These are phyloP conservation scores for Cynodonichthys magdalenae DNA, from an alignment of 2,797 vertebrate species.

Conservation along the genomic window DNA sequence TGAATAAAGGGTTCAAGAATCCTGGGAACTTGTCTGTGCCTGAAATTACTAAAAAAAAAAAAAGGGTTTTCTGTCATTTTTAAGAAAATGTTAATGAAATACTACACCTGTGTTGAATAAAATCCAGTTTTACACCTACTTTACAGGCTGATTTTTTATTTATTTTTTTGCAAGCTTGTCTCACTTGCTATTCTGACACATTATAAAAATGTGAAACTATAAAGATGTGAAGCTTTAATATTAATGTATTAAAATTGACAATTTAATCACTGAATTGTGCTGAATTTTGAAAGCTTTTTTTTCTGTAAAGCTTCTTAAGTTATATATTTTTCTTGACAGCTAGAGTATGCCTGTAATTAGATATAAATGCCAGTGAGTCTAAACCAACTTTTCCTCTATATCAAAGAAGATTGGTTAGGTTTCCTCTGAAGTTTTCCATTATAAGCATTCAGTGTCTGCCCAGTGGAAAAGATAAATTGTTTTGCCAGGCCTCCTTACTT, in stretches of 20 bases:
- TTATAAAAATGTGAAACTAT: too few species aligned
- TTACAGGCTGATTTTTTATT: too few species aligned
- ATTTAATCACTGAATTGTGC: not conserved
- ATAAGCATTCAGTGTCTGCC: constrained; percentile 27
- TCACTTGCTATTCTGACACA: too few species aligned
- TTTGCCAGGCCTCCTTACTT: not conserved
- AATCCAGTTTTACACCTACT: too few species aligned
- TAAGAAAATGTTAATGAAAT: too few species aligned
- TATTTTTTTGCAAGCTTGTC: too few species aligned
- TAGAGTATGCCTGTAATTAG: not conserved
- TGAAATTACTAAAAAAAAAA: too few species aligned
- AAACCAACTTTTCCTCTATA: constrained; percentile 11
- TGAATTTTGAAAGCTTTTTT: not conserved
- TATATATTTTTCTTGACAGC: not conserved
- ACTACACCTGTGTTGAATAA: too few species aligned
- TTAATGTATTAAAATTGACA: not conserved
- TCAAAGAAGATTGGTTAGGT: constrained; percentile 4
- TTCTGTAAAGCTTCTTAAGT: not conserved
- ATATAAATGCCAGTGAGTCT: not conserved
- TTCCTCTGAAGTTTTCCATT: constrained; percentile 37
- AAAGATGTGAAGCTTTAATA: too few species aligned
- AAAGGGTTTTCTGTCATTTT: too few species aligned
- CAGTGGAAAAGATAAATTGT: constrained; percentile 36
- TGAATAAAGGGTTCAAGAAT: too few species aligned
- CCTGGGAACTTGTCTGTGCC: too few species aligned